Evolutionary conservation across 2,888 invertebrate genomes (phyloP).

Genomic region (Dioctria linearis): DNA sequence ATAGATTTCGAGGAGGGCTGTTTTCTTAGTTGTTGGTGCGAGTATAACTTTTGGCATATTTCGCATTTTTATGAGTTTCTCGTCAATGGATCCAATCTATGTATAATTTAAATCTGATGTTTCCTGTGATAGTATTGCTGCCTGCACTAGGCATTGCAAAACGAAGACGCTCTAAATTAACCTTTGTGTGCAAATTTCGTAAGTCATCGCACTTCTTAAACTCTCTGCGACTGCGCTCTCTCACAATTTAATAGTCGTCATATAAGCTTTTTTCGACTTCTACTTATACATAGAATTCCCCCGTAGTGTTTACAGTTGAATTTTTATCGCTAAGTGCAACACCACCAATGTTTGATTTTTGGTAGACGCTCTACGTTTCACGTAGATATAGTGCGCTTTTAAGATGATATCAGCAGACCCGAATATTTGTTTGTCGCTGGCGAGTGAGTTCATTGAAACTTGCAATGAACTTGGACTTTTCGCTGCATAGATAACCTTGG

Average conservation of each 20-base stretch:
- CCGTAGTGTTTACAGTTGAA: slow-evolving; percentile 19
- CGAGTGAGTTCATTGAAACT: slow-evolving; percentile 55
- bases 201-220: slow-evolving; percentile 3
- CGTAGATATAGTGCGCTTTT: slow-evolving; percentile 29
- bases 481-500: slow-evolving; percentile 57
- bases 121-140: too few relatives aligned
- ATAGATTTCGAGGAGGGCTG: too few relatives aligned
- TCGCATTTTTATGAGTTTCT: too few relatives aligned
- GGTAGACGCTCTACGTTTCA: slow-evolving; percentile 52
- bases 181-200: slow-evolving; percentile 55
- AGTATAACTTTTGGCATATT: too few relatives aligned
- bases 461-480: slow-evolving; percentile 56
- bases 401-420: slow-evolving; percentile 53
- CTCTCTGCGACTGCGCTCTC: too few relatives aligned
- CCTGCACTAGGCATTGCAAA: too few relatives aligned
- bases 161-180: slow-evolving; percentile 1
- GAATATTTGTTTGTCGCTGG: slow-evolving; percentile 46
- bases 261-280: slow-evolving; percentile 7
- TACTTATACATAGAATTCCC: background rate
- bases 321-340: slow-evolving; percentile 54
- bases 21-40: too few relatives aligned
- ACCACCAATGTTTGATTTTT: slow-evolving; percentile 54
- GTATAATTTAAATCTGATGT: too few relatives aligned
- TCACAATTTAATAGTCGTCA: slow-evolving; percentile 15
- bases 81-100: too few relatives aligned